Conservation (phyloP, 2,888 invertebrate species). For the Sminthurides aquaticus region DNA sequence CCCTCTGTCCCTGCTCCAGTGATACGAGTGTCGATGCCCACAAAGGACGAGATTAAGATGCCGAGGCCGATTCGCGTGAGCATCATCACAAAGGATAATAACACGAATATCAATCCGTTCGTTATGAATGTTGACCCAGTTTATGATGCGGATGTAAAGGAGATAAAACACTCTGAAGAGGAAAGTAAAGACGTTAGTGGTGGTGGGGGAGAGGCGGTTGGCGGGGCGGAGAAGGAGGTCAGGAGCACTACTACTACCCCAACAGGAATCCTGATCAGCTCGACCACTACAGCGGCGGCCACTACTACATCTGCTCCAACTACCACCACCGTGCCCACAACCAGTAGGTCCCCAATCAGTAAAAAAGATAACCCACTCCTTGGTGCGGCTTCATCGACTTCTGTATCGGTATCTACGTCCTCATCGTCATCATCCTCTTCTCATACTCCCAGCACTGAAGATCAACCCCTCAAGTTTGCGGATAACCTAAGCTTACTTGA, state of each 20-base stretch:
- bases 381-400: neutral
- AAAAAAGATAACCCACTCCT: neutral
- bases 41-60: slow-evolving; percentile 23
- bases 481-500: neutral
- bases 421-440: too few relatives aligned
- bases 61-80: slow-evolving; percentile 36
- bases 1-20: slow-evolving; percentile 7
- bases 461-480: neutral
- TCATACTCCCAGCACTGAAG: neutral
- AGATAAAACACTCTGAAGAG: slow-evolving; percentile 9
- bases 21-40: slow-evolving; percentile 23
- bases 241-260: slow-evolving; percentile 7
- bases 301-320: neutral
- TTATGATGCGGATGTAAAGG: slow-evolving; percentile 9
- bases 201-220: neutral
- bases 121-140: slow-evolving; percentile 14
- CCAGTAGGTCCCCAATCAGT: neutral
- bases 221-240: slow-evolving; percentile 14
- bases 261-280: neutral
- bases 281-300: slow-evolving; percentile 7
- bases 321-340: neutral
- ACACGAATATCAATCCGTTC: slow-evolving; percentile 18
- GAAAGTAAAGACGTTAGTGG: slow-evolving; percentile 7
- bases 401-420: too few relatives aligned
- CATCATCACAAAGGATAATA: slow-evolving; percentile 37